Evolutionary conservation across 2,113 vertebrate species (phyloP), one percentile per base, ranked within the genome.

Genomic region (Chaetodon auriga): DNA sequence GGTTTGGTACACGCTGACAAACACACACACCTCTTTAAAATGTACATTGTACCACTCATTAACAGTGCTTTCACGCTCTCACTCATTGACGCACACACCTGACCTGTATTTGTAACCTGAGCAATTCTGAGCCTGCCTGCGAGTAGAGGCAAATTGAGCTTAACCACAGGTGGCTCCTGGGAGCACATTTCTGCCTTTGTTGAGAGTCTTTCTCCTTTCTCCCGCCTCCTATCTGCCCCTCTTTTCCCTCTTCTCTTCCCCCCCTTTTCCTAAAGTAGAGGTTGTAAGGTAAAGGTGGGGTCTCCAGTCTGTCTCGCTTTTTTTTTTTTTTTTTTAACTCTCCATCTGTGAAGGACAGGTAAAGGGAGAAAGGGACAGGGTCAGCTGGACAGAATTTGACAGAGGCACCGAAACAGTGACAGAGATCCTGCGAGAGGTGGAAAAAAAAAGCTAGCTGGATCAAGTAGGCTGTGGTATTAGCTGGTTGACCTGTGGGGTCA

Each of bases 101-200:
- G 88, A 94, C 85, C 90, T 73, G 76, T 61, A 82, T 87, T 83
- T 93, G 93, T 93, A 95, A 95, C 90, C 87, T 71, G 92, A 95
- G 92, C 82, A 62, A 71, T 23, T 81, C n/a, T 73, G 81, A 84
- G 86, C 84, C 77, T 79, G 82, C 84, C 87, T 92, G 86, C 75
- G 11, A 91, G 92, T 70, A 88, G 68, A 25, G 87, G 90, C 90
- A 93, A 90, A 92, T 81, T 71, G 10, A 90, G 87, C 88, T 94
- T 85, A 89, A 93, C 86, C 90, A 73, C 84, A 87, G 68, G 88
- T 92, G 87, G 82, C 78, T 92, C 81, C 80, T 75, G 87, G 90
- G 89, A 85, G 78, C 75, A 85, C 55, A 92, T 85, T 84, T 94
- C 81, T 92, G 85, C 78, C 87, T 94, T 94, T 94, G 90, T 93